Percentiles rank a stretch among this genome's conserved stretches.
These are phyloP conservation scores for Psammodynastes pulverulentus DNA, from an alignment of 2,113 vertebrate species.

Conservation along the genomic window DNA sequence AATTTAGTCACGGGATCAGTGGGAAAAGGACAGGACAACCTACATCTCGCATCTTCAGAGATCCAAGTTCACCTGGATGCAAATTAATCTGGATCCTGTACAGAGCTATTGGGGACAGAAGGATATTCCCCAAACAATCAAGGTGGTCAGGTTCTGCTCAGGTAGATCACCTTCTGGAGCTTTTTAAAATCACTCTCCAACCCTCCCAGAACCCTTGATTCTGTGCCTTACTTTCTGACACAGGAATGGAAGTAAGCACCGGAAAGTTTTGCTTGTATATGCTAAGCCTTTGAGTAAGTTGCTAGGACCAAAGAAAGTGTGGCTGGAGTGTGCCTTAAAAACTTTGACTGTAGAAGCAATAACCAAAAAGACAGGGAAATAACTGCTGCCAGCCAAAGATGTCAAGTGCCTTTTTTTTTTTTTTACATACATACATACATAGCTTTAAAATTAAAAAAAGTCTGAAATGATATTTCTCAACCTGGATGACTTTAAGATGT, in stretches of 20 bases:
- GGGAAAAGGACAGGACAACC: background rate
- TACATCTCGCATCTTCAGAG: constrained; percentile 2
- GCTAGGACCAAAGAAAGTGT: background rate
- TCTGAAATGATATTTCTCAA: accelerated
- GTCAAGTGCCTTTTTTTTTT: background rate
- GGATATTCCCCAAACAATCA: background rate
- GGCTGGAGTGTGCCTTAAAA: background rate
- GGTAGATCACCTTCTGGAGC: background rate
- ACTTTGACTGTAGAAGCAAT: background rate
- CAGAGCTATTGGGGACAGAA: background rate
- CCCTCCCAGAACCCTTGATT: background rate
- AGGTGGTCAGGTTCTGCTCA: background rate
- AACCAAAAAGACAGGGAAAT: background rate
- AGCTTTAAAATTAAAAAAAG: background rate
- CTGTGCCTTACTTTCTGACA: constrained; percentile 13
- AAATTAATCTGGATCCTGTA: background rate
- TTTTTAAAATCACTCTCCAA: background rate
- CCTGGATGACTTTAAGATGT: too few species aligned
- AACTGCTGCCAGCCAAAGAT: background rate
- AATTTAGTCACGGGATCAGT: constrained; percentile 18
- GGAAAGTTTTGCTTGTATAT: background rate
- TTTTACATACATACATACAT: background rate
- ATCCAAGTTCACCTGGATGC: background rate
- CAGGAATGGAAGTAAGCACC: accelerated
- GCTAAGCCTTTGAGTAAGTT: background rate